Conservation (phyloP, 64 coral and sea anemone genomes). For the Stylophora pistillata region DNA sequence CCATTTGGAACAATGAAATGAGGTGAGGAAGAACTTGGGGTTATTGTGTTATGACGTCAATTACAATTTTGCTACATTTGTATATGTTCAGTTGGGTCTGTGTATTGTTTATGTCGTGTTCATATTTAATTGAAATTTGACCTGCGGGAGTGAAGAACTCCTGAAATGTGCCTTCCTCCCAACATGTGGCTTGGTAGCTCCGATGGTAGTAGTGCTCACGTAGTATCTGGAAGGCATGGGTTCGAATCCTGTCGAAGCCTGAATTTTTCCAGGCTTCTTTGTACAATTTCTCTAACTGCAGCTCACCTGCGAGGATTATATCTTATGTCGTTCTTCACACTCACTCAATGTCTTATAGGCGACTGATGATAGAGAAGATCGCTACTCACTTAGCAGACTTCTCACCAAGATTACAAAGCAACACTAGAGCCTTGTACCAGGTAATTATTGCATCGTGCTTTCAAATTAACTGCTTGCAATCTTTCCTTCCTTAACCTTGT, state of each 20-base stretch:
- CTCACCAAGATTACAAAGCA: conserved; percentile 86
- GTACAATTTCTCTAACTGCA: neutral
- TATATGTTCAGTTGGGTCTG: neutral
- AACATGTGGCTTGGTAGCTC: no score
- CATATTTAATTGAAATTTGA: no score
- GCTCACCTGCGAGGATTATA: neutral
- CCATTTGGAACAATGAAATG: conserved; percentile 97
- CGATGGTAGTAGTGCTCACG: no score
- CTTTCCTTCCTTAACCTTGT: neutral
- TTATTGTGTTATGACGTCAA: no score
- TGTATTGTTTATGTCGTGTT: neutral
- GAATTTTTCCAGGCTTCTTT: no score
- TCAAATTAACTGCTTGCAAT: neutral
- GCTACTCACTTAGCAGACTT: conserved; percentile 95
- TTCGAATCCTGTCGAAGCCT: no score
- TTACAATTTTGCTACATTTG: neutral
- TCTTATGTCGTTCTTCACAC: neutral
- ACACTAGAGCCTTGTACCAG: conserved; percentile 95
- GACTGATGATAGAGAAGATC: conserved; percentile 98
- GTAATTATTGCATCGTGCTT: conserved; percentile 5
- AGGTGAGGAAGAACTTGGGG: conserved; percentile 42
- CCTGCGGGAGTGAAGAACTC: no score
- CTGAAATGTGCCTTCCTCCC: no score
- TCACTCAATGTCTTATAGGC: conserved; percentile 39
- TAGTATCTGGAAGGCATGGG: no score